Conservation (phyloP, 2,888 invertebrate species). For the Tryphoninae sp. region DNA sequence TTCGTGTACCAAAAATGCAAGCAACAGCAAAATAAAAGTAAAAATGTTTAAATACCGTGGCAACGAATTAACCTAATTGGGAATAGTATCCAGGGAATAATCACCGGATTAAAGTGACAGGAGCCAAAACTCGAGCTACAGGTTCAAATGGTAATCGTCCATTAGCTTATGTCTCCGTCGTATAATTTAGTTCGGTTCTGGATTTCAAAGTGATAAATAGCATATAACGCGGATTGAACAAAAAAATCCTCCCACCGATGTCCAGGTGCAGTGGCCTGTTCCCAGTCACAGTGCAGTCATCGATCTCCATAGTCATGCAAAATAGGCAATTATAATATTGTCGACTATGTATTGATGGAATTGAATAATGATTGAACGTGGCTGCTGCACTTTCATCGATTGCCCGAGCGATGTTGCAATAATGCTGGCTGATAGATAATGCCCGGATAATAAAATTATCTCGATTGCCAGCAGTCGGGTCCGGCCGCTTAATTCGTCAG, state of each 20-base stretch:
- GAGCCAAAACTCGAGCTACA: no score
- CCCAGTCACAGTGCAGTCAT: background rate
- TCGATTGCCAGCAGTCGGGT: background rate
- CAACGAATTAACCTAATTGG: no score
- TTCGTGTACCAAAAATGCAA: no score
- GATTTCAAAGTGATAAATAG: constrained; percentile 15
- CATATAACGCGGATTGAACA: background rate
- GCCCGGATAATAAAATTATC: background rate
- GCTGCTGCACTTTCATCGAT: background rate
- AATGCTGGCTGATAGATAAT: background rate
- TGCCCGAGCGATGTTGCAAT: background rate
- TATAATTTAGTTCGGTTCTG: constrained; percentile 25
- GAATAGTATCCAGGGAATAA: no score
- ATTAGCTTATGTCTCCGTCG: background rate
- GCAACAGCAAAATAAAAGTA: no score
- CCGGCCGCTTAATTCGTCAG: background rate
- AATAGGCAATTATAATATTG: constrained; percentile 1
- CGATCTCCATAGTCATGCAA: background rate
- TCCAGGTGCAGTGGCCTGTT: background rate
- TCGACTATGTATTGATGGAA: background rate
- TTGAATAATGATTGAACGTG: background rate
- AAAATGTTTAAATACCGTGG: no score
- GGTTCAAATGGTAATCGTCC: no score
- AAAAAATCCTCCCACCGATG: constrained; percentile 8
- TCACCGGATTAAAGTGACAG: background rate